These are phyloP conservation scores for Phengaris arion DNA, from an alignment of 2,888 invertebrate genomes.

Conservation along the genomic window DNA sequence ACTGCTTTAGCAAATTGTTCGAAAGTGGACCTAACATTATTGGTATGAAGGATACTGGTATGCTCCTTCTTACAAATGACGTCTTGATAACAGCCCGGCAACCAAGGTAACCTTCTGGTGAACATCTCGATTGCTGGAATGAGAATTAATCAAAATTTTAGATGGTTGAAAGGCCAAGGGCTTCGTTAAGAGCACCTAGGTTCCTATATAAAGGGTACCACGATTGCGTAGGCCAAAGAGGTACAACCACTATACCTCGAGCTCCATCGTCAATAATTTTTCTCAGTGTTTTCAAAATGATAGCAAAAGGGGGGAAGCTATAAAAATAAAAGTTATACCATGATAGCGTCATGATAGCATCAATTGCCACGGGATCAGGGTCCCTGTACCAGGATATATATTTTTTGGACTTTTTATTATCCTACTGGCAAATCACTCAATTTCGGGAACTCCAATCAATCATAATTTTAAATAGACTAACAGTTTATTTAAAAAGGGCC, in stretches of 20 bases:
- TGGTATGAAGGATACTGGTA: neutral
- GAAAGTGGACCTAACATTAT: slow-evolving; percentile 21
- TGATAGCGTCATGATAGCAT: neutral
- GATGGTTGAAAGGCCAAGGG: neutral
- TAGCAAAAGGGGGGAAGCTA: neutral
- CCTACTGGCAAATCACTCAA: slow-evolving; percentile 4
- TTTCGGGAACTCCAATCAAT: neutral
- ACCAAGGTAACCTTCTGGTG: slow-evolving; percentile 22
- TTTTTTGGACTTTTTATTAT: neutral
- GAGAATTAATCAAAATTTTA: neutral
- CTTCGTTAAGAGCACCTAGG: neutral
- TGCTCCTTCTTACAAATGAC: neutral
- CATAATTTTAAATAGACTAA: too few species aligned
- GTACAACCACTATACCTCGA: neutral
- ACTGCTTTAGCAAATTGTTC: slow-evolving; percentile 7
- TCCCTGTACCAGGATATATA: slow-evolving; percentile 12
- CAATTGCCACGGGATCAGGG: neutral
- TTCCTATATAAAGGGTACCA: slow-evolving; percentile 7
- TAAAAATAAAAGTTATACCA: neutral
- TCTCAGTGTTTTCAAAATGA: neutral
- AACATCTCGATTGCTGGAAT: neutral
- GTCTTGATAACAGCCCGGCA: neutral
- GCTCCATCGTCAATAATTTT: neutral
- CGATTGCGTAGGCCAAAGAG: neutral
- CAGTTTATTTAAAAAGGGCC: too few species aligned